Evolutionary conservation across 2,797 vertebrate species (phyloP).

Genomic region (Gastrophryne carolinensis): DNA sequence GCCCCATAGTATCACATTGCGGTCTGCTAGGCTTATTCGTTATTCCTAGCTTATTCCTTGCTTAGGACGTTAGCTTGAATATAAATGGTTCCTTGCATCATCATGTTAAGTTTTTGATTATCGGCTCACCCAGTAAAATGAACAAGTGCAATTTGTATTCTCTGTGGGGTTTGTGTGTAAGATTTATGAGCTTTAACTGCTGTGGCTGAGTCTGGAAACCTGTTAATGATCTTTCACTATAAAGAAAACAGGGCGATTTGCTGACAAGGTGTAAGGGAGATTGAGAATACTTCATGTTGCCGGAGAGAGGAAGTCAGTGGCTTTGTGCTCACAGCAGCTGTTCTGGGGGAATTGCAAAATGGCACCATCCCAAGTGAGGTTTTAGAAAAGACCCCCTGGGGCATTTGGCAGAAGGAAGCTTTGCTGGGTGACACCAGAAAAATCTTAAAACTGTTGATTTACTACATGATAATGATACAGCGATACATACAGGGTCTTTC

Average conservation of each 20-base stretch:
- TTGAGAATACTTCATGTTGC: conserved; percentile 1
- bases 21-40: too few species aligned
- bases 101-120: neutral
- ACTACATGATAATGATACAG: too few species aligned
- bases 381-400: conserved; percentile 31
- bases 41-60: too few species aligned
- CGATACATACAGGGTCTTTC: too few species aligned
- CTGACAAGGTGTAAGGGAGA: conserved; percentile 37
- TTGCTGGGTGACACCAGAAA: neutral
- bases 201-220: conserved; percentile 32
- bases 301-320: conserved; percentile 32
- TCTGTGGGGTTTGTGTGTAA: conserved; percentile 16
- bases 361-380: conserved; percentile 16
- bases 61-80: too few species aligned
- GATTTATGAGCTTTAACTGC: conserved; percentile 32
- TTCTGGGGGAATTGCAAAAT: conserved; percentile 21
- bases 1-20: too few species aligned
- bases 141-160: neutral
- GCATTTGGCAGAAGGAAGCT: neutral
- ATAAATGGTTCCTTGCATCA: too few species aligned
- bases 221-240: conserved; percentile 33
- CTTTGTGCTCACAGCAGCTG: conserved; percentile 43
- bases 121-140: neutral
- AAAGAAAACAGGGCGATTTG: conserved; percentile 29
- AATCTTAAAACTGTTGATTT: neutral